Conservation (phyloP, 2,888 invertebrate species). For the Artemia sinica region DNA sequence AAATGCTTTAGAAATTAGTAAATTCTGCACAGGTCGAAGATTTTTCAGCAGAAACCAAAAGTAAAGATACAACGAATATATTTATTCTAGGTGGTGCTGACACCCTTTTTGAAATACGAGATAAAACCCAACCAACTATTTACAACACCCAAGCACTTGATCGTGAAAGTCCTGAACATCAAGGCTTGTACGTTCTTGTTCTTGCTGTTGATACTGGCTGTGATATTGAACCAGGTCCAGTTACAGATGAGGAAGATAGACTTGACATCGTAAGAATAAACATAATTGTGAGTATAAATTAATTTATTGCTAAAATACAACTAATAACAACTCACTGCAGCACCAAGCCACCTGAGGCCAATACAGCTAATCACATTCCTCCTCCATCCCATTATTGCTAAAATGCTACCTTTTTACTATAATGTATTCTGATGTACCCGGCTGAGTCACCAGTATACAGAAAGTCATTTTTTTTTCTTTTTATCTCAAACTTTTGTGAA, state of each 20-base stretch:
- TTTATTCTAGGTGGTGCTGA: neutral
- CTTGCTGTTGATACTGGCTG: neutral
- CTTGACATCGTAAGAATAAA: constrained; percentile 2
- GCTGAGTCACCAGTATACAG: too few relatives aligned
- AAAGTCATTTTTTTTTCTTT: too few relatives aligned
- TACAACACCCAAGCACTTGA: neutral
- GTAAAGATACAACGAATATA: neutral
- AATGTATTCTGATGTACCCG: too few relatives aligned
- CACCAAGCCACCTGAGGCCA: too few relatives aligned
- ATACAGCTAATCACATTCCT: too few relatives aligned
- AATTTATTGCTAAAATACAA: too few relatives aligned
- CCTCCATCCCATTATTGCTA: too few relatives aligned
- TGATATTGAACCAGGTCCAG: neutral
- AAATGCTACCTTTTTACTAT: too few relatives aligned
- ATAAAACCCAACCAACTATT: neutral
- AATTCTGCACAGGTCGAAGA: too few relatives aligned
- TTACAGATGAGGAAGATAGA: constrained; percentile 3
- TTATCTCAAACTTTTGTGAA: too few relatives aligned
- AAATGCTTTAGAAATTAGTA: too few relatives aligned
- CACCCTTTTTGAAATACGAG: constrained; percentile 3
- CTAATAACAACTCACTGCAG: too few relatives aligned
- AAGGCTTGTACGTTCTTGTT: neutral
- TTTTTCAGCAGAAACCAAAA: neutral
- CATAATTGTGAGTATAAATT: neutral
- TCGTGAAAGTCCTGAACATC: neutral